phyloP scores from a whole-genome alignment of 2,888 invertebrate genomes.

The Metacarcinus magister region DNA sequence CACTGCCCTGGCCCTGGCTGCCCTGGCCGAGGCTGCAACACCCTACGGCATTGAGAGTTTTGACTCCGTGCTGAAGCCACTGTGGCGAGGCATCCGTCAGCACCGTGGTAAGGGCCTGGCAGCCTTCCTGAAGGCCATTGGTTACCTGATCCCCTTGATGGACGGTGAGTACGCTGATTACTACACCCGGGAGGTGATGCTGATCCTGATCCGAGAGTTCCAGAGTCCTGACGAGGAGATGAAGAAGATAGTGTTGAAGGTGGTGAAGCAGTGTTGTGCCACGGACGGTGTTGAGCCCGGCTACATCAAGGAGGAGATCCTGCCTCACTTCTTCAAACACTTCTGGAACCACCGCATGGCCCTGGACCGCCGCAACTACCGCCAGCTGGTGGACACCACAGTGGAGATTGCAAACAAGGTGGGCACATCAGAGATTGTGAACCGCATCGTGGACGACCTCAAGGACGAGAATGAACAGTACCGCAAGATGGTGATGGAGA shows the following conservation, averaged over 20 bases:
- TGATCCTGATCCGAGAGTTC: conserved; percentile 99
- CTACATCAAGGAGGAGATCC: conserved; percentile 99
- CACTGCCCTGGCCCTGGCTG: conserved; percentile 98
- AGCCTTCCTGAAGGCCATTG: conserved; percentile 99
- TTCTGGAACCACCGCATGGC: conserved; percentile 99
- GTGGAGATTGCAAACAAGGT: conserved; percentile 99
- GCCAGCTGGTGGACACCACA: conserved; percentile 98
- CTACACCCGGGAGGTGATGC: conserved; percentile 99
- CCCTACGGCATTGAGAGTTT: conserved; percentile 99
- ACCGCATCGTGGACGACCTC: conserved; percentile 98
- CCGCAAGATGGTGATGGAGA: conserved; percentile 99
- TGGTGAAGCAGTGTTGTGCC: conserved; percentile 99
- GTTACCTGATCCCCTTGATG: conserved; percentile 99
- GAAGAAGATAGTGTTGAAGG: conserved; percentile 99
- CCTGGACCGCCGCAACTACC: conserved; percentile 97
- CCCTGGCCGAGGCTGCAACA: conserved; percentile 99
- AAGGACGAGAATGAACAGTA: conserved; percentile 99
- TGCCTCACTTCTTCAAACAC: conserved; percentile 99
- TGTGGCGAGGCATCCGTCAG: conserved; percentile 99
- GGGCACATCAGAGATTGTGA: conserved; percentile 99
- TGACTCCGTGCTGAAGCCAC: conserved; percentile 98
- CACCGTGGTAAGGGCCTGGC: conserved; percentile 93
- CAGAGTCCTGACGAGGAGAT: conserved; percentile 99
- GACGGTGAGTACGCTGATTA: conserved; percentile 99
- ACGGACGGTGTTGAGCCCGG: conserved; percentile 99